These are phyloP conservation scores for Batillaria attramentaria DNA, from an alignment of 1,140 invertebrate species.

Conservation along the genomic window DNA sequence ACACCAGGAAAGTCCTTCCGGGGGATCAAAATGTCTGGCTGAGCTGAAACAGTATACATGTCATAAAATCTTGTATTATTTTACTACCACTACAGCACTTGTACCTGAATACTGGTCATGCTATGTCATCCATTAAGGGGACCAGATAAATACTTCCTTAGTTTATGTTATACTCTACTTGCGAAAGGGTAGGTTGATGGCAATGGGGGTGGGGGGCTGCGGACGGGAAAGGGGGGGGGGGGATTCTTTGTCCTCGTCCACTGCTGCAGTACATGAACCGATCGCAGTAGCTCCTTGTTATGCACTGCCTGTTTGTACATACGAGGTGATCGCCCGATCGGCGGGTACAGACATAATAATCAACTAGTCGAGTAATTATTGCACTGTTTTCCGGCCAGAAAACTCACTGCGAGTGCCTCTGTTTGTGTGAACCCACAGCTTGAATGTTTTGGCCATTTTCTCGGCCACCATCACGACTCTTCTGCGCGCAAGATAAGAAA, in stretches of 20 bases:
- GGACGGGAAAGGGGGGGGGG: too few relatives aligned
- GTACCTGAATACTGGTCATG: background rate
- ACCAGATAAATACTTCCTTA: background rate
- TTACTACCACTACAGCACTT: background rate
- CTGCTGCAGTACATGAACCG: too few relatives aligned
- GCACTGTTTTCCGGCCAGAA: background rate
- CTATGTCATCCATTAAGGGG: background rate
- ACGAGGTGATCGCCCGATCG: too few relatives aligned
- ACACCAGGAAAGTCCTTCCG: slow-evolving; percentile 90
- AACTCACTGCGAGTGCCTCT: slow-evolving; percentile 25
- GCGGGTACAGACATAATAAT: too few relatives aligned
- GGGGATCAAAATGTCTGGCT: slow-evolving; percentile 67
- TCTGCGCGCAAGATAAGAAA: background rate
- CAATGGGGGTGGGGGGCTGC: too few relatives aligned
- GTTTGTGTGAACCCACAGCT: slow-evolving; percentile 46
- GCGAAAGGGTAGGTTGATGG: too few relatives aligned
- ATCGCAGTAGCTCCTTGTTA: too few relatives aligned
- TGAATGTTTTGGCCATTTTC: slow-evolving; percentile 60
- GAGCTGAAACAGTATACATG: slow-evolving; percentile 74
- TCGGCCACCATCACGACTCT: slow-evolving; percentile 26
- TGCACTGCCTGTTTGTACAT: too few relatives aligned
- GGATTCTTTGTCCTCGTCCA: too few relatives aligned
- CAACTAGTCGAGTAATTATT: slow-evolving; percentile 14
- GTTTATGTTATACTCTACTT: background rate
- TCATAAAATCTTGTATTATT: background rate